phyloP scores from a whole-genome alignment of 2,797 vertebrate genomes.

The Periparus ater region DNA sequence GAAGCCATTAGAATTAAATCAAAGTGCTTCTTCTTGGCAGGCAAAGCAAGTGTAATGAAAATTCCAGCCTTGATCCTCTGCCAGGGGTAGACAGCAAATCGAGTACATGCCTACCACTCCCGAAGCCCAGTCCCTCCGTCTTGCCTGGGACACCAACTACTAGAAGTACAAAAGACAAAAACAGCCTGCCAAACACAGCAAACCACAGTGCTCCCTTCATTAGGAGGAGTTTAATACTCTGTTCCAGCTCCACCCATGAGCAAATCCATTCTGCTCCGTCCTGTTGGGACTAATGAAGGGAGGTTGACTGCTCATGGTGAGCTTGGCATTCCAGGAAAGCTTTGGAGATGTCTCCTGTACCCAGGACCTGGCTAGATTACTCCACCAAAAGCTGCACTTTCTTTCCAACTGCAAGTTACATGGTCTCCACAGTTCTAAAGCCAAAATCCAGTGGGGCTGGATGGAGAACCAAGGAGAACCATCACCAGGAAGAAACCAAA shows the following conservation, averaged over 20 bases:
- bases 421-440: not conserved
- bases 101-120: constrained; percentile 50
- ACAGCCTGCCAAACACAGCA: constrained; percentile 41
- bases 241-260: constrained; percentile 21
- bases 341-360: not conserved
- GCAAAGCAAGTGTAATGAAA: constrained; percentile 55
- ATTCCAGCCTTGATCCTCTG: constrained; percentile 53
- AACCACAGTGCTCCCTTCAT: constrained; percentile 11
- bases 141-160: not conserved
- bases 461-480: not conserved
- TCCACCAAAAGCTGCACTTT: not conserved
- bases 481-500: fast-evolving
- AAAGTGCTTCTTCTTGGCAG: constrained; percentile 62
- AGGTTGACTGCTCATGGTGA: not conserved
- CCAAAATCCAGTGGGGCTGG: not conserved
- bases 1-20: constrained; percentile 66
- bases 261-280: not conserved
- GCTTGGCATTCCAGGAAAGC: not conserved
- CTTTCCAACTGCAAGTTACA: not conserved
- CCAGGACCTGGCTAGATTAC: not conserved
- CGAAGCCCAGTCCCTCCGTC: constrained; percentile 14
- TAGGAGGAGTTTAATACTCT: constrained; percentile 30
- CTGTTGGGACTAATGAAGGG: not conserved
- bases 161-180: constrained; percentile 36
- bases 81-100: constrained; percentile 50